Evolutionary conservation across 2,113 vertebrate genomes (phyloP).

Genomic region (Semnornis frantzii): DNA sequence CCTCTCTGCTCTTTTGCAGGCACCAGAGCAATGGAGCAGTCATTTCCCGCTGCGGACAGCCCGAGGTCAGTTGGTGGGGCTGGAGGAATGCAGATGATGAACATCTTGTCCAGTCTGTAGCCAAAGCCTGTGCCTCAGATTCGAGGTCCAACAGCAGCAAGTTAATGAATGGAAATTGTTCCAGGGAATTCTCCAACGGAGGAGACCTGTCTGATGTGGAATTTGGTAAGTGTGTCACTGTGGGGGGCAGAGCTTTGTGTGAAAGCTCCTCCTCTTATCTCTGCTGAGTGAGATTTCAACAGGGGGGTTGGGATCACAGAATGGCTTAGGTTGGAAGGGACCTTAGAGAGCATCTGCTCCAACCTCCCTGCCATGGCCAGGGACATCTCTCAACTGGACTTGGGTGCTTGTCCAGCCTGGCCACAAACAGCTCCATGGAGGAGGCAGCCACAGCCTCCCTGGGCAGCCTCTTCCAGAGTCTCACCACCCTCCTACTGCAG

Average conservation of each 20-base stretch:
- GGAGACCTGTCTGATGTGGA: conserved; percentile 90
- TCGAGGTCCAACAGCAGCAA: conserved; percentile 75
- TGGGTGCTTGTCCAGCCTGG: too few relatives aligned
- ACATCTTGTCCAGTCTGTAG: conserved; percentile 93
- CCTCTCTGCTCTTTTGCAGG: conserved; percentile 63
- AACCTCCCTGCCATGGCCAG: too few relatives aligned
- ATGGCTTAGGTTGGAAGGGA: too few relatives aligned
- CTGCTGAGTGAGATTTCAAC: neutral
- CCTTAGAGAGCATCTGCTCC: too few relatives aligned
- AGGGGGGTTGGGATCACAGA: too few relatives aligned
- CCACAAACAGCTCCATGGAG: too few relatives aligned
- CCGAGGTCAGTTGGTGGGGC: conserved; percentile 99
- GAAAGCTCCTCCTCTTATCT: fast-evolving
- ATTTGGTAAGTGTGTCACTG: conserved; percentile 80
- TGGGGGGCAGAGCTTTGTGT: neutral
- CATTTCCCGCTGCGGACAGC: conserved; percentile 95
- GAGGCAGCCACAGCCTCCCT: too few relatives aligned
- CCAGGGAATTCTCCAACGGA: conserved; percentile 81
- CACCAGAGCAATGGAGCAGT: conserved; percentile 95
- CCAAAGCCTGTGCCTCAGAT: conserved; percentile 92
- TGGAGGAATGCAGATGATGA: conserved; percentile 97
- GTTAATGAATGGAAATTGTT: conserved; percentile 77
- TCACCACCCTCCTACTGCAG: too few relatives aligned
- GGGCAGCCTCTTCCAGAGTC: too few relatives aligned
- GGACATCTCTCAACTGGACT: too few relatives aligned